These are phyloP conservation scores for Grammomys dolichurus DNA, from an alignment of 2,113 vertebrate species.

Conservation along the genomic window DNA sequence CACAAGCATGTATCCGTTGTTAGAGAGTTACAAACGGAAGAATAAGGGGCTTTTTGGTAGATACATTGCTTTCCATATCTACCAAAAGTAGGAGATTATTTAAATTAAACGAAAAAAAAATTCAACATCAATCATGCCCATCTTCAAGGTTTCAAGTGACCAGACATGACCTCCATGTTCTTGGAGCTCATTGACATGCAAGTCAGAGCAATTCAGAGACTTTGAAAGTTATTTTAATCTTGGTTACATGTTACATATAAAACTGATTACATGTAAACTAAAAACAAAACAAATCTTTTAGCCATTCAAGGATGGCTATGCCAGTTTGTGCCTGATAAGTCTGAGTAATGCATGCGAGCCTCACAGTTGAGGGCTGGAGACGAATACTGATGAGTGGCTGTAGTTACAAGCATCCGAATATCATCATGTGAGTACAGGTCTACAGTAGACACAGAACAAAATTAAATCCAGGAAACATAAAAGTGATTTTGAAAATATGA, in stretches of 20 bases:
- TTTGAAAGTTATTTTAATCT: conserved; percentile 8
- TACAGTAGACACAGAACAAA: neutral
- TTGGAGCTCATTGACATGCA: neutral
- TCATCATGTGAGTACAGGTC: neutral
- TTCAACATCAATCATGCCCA: neutral
- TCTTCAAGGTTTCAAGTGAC: conserved; percentile 27
- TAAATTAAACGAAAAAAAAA: conserved; percentile 28
- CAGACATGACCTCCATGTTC: neutral
- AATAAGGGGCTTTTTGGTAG: neutral
- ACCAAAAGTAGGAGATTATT: neutral
- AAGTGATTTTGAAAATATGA: neutral
- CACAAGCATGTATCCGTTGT: neutral
- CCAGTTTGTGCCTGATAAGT: conserved; percentile 17
- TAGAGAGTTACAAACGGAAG: conserved; percentile 10
- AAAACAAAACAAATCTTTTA: conserved; percentile 48
- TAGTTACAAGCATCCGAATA: neutral
- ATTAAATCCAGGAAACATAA: neutral
- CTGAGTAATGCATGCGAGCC: neutral
- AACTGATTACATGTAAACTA: neutral
- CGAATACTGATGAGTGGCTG: neutral
- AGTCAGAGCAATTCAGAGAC: neutral
- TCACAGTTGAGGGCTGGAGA: neutral
- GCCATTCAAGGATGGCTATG: neutral
- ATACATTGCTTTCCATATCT: conserved; percentile 8
- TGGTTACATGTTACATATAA: conserved; percentile 27